Evolutionary conservation across 2,888 invertebrate genomes (phyloP).

Genomic region (Zaprionus bogoriensis): DNA sequence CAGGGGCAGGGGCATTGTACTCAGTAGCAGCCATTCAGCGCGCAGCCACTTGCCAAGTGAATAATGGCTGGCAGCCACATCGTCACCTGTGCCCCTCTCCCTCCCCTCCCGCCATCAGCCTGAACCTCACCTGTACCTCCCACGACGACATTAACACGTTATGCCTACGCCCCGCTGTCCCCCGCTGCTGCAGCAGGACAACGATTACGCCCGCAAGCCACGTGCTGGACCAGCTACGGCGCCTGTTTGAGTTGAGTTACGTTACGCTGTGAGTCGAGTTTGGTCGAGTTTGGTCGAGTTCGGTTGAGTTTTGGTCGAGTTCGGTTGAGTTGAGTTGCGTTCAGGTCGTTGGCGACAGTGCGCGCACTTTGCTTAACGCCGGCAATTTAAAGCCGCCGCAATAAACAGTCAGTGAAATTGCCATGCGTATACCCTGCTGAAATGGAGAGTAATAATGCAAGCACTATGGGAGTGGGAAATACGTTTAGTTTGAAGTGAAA

Average conservation of each 20-base stretch:
- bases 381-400: background rate
- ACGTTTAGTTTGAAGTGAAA: background rate
- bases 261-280: conserved; percentile 1
- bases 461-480: background rate
- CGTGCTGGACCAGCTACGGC: conserved; percentile 29
- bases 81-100: conserved; percentile 52
- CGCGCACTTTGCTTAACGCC: background rate
- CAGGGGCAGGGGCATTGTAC: conserved; percentile 42
- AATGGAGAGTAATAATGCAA: background rate
- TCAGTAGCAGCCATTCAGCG: conserved; percentile 43
- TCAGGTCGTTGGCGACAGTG: background rate
- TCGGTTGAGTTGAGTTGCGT: background rate
- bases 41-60: conserved; percentile 61
- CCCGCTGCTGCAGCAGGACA: conserved; percentile 29
- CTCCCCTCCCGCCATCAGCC: background rate
- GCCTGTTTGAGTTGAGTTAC: conserved; percentile 37
- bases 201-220: conserved; percentile 45
- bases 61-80: conserved; percentile 64
- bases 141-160: conserved; percentile 67
- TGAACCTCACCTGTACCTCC: background rate
- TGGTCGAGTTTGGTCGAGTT: background rate
- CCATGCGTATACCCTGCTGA: background rate
- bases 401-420: background rate
- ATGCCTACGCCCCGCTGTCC: conserved; percentile 57
- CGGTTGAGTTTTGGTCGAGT: conserved; percentile 1